These are phyloP conservation scores for Theocolax elegans DNA, from an alignment of 1,140 invertebrate genomes.

Conservation along the genomic window DNA sequence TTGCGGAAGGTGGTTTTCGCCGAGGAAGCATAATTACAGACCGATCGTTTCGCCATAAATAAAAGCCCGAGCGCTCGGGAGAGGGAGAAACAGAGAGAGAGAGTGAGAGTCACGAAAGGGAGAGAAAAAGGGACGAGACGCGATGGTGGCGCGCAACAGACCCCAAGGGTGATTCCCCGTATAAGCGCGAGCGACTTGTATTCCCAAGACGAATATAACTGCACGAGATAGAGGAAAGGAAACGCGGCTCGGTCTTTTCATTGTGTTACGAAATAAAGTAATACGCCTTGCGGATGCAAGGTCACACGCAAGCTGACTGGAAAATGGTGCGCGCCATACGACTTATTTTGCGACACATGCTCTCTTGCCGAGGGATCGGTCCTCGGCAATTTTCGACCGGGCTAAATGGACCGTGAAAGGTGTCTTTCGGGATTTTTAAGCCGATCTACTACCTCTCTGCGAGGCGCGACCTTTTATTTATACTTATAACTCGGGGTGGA, in stretches of 20 bases:
- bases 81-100: slow-evolving; percentile 17
- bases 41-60: slow-evolving; percentile 63
- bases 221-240: neutral
- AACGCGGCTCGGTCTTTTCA: neutral
- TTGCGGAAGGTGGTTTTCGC: slow-evolving; percentile 48
- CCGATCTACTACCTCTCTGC: neutral
- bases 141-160: neutral
- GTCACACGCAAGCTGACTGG: slow-evolving; percentile 11
- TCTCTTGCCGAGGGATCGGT: neutral
- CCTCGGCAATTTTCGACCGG: slow-evolving; percentile 23
- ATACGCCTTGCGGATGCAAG: slow-evolving; percentile 13
- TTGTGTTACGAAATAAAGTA: slow-evolving; percentile 17
- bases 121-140: neutral
- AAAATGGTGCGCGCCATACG: slow-evolving; percentile 8
- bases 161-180: slow-evolving; percentile 25
- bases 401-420: slow-evolving; percentile 36
- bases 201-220: slow-evolving; percentile 33
- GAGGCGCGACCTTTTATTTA: neutral
- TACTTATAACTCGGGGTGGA: no score
- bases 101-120: neutral
- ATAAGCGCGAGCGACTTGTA: neutral
- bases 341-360: slow-evolving; percentile 20
- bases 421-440: slow-evolving; percentile 16
- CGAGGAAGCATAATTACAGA: slow-evolving; percentile 59
- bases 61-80: slow-evolving; percentile 48